Percentiles rank a stretch among this genome's conserved stretches.
These are phyloP conservation scores for Tuta absoluta DNA, from an alignment of 2,888 invertebrate species.

Conservation along the genomic window DNA sequence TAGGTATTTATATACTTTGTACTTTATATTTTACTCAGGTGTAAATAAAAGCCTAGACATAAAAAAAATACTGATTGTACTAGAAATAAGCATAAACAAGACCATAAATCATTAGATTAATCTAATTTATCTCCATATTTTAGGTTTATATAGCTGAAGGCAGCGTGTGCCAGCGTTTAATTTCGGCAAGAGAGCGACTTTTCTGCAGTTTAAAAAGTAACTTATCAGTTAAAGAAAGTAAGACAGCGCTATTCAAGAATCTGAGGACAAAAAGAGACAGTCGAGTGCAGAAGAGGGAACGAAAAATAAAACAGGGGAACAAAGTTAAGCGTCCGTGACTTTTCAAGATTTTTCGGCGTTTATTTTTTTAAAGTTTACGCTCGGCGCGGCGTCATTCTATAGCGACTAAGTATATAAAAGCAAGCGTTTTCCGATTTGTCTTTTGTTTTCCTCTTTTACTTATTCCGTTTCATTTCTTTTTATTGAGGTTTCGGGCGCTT, in stretches of 20 bases:
- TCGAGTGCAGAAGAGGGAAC: constrained; percentile 68
- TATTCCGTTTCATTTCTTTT: constrained; percentile 55
- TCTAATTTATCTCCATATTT: constrained; percentile 62
- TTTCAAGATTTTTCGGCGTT: constrained; percentile 79
- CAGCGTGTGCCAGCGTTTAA: constrained; percentile 77
- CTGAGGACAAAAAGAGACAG: constrained; percentile 51
- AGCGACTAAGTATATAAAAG: constrained; percentile 68
- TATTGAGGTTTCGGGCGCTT: constrained; percentile 40
- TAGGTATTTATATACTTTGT: no score
- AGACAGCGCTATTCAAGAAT: constrained; percentile 52
- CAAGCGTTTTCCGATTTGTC: constrained; percentile 69
- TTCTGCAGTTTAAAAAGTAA: constrained; percentile 78
- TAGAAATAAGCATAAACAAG: constrained; percentile 42
- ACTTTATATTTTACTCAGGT: no score
- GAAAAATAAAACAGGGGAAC: constrained; percentile 80
- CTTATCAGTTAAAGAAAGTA: constrained; percentile 75
- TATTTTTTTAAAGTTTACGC: constrained; percentile 78
- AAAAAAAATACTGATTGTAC: constrained; percentile 26
- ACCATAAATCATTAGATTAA: constrained; percentile 59
- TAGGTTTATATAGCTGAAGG: constrained; percentile 76
- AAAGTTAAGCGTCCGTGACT: constrained; percentile 82
- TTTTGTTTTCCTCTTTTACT: constrained; percentile 63
- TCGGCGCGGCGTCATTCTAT: constrained; percentile 52
- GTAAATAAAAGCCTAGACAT: no score
- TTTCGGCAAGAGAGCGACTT: constrained; percentile 72